Evolutionary conservation across 2,888 invertebrate species (phyloP), one percentile per base, ranked within the genome.

Genomic region (Hyppa rectilinea): DNA sequence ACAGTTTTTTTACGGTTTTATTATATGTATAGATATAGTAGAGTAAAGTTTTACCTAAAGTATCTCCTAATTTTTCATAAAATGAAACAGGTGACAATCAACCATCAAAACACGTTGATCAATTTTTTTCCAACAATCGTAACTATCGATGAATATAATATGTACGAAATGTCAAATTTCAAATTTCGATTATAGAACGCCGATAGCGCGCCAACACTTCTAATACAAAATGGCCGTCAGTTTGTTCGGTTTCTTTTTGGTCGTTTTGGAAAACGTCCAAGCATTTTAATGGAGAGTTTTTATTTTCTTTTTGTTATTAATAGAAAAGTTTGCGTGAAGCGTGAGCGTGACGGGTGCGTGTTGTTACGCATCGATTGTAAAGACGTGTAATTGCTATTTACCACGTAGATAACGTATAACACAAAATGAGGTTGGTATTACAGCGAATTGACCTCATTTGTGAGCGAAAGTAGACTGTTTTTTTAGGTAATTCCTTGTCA

Each of bases 351-450:
- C 80, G 73, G 52, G 60, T 78, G 82, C 85, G 80, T 82, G 81
- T 59, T 71, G 80, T 58, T 84, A 80, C 84, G 86, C 84, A 84
- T 82, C 75, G 71, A 72, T 72, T 66, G 73, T 70, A 82, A 9
- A 71, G 67, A 79, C 59, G 58, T 71, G n/a, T 75, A 80, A 84
- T 85, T 78, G 67, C 64, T 71, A 63, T 85, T 81, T 73, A 73
- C 63, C 70, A 75, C 66, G 75, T 75, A 85, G 68, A 78, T 71
- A 76, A 62, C 47, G 55, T 75, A 71, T 62, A 58, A 68, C 47
- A 58, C 36, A 34, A 77, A 84, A 85, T 79, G 79, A 75, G 82
- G 76, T 84, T 76, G 45, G 56, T 76, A 71, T 75, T 3, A 67
- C 49, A 71, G 70, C 65, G 68, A 56, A 68, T 71, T 79, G 70